phyloP scores from a whole-genome alignment of 30 jellyfish, hydroid and myxozoan species.

The Mastigias papua region DNA sequence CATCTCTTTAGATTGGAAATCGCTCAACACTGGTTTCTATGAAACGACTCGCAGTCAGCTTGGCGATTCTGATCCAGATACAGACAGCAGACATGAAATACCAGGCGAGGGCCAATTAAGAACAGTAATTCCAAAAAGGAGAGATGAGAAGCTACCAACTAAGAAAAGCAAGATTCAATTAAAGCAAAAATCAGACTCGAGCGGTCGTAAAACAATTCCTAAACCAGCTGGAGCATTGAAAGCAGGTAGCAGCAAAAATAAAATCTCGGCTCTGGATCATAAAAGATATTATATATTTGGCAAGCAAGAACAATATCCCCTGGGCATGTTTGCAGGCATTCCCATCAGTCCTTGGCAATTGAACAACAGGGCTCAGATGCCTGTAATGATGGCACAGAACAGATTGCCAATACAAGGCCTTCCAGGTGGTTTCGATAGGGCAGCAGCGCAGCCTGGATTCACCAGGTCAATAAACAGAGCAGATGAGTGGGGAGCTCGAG shows the following conservation, averaged over 20 bases:
- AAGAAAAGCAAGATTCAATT: slow-evolving; percentile 61
- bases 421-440: slow-evolving; percentile 3
- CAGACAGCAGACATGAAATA: slow-evolving; percentile 55
- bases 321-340: slow-evolving; percentile 47
- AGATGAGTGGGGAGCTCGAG: slow-evolving; percentile 44
- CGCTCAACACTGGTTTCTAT: slow-evolving; percentile 49
- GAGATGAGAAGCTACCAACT: not conserved
- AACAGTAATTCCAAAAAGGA: slow-evolving; percentile 21
- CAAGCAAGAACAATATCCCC: slow-evolving; percentile 11
- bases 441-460: slow-evolving; percentile 31
- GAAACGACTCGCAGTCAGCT: slow-evolving; percentile 92
- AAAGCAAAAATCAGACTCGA: not conserved
- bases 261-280: not conserved
- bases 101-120: slow-evolving; percentile 19
- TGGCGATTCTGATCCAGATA: slow-evolving; percentile 88
- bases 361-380: not conserved
- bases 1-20: slow-evolving; percentile 54
- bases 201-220: slow-evolving; percentile 17
- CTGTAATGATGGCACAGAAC: not conserved
- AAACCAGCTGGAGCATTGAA: slow-evolving; percentile 3
- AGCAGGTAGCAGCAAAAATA: not conserved
- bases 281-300: slow-evolving; percentile 48
- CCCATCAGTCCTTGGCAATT: slow-evolving; percentile 61
- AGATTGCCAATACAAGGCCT: not conserved
- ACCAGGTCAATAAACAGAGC: slow-evolving; percentile 38